A percentile compares a stretch with the other conserved stretches of the same genome.
These are phyloP conservation scores for Hiodon tergisus DNA, from an alignment of 2,113 vertebrate species.

Conservation along the genomic window DNA sequence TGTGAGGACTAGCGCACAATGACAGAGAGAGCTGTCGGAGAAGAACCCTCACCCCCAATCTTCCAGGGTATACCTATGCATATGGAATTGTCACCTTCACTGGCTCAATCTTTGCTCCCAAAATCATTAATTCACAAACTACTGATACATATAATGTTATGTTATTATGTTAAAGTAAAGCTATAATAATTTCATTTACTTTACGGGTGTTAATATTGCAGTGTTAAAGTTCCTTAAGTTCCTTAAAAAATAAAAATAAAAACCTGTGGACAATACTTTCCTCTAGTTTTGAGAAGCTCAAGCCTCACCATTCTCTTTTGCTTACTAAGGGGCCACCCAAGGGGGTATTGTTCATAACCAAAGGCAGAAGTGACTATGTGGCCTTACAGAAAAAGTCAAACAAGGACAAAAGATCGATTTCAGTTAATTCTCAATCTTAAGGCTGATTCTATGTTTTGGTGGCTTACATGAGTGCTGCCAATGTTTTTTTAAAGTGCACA, in stretches of 20 bases:
- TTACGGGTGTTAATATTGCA: too few relatives aligned
- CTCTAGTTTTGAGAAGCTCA: too few relatives aligned
- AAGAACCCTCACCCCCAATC: background rate
- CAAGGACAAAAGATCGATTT: conserved; percentile 26
- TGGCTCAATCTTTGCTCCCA: background rate
- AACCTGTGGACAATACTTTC: too few relatives aligned
- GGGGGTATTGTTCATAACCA: conserved; percentile 27
- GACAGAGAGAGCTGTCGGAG: background rate
- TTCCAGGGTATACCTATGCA: background rate
- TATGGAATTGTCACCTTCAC: background rate
- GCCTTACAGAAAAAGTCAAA: conserved; percentile 21
- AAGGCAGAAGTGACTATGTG: conserved; percentile 29
- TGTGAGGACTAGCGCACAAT: background rate
- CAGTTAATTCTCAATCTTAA: conserved; percentile 1
- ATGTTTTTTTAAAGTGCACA: conserved; percentile 21
- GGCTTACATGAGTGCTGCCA: conserved; percentile 15
- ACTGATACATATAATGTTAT: too few relatives aligned
- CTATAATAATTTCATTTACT: too few relatives aligned
- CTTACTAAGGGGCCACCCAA: background rate
- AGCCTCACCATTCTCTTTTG: too few relatives aligned
- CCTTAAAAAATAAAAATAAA: too few relatives aligned
- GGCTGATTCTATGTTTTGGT: conserved; percentile 17
- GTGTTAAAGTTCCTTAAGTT: too few relatives aligned
- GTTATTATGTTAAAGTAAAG: too few relatives aligned
- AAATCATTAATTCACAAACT: background rate